A percentile compares a stretch with the other conserved stretches of the same genome.
These are phyloP conservation scores for Sebastiscus tertius DNA, from an alignment of 2,797 vertebrate genomes.

Conservation along the genomic window DNA sequence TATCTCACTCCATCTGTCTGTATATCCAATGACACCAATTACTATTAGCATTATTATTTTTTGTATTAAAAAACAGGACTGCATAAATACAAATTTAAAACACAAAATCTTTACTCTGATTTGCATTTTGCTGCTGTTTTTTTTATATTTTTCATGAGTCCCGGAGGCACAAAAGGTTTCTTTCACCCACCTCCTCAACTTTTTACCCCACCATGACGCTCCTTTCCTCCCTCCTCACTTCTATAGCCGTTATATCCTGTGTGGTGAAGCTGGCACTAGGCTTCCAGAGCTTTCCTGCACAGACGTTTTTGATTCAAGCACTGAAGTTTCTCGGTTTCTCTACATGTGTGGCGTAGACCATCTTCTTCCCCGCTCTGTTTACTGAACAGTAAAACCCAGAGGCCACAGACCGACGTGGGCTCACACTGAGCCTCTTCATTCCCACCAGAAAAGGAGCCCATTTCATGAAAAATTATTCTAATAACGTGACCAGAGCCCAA, in stretches of 20 bases:
- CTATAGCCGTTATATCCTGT: constrained; percentile 41
- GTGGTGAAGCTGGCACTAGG: constrained; percentile 52
- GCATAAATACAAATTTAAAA: neutral
- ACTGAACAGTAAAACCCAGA: constrained; percentile 69
- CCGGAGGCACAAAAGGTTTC: neutral
- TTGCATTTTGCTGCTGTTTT: neutral
- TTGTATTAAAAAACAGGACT: neutral
- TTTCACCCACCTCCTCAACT: neutral
- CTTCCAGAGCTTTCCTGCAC: constrained; percentile 49
- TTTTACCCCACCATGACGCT: neutral
- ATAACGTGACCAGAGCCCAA: constrained; percentile 61
- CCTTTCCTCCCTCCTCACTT: neutral
- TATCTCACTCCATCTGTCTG: constrained; percentile 50
- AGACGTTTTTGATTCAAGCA: constrained; percentile 66
- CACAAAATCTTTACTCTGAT: neutral
- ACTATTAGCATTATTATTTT: neutral
- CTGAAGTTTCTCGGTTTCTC: constrained; percentile 54
- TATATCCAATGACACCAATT: constrained; percentile 17
- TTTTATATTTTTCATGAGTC: neutral
- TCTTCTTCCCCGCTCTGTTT: constrained; percentile 72
- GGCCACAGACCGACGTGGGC: constrained; percentile 64
- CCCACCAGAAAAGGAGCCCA: constrained; percentile 62
- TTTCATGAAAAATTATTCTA: constrained; percentile 63
- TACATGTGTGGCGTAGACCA: constrained; percentile 68
- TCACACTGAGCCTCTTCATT: constrained; percentile 47